These are phyloP conservation scores for Prionailurus viverrinus DNA, from an alignment of 2,113 vertebrate species.

Conservation along the genomic window DNA sequence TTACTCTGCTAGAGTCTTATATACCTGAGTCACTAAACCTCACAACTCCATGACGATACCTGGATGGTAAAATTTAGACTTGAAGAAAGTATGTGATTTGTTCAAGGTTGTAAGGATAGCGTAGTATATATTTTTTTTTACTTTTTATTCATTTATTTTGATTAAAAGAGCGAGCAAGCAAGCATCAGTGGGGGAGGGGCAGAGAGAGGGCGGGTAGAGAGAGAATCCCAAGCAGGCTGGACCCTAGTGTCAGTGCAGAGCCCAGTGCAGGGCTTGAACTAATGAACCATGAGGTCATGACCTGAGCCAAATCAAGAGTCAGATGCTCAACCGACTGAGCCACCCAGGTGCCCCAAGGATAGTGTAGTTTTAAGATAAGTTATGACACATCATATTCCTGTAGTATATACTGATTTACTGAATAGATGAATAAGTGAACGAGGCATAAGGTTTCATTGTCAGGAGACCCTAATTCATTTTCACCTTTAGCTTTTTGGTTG, in stretches of 20 bases:
- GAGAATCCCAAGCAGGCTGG: too few relatives aligned
- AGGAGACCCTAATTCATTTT: neutral
- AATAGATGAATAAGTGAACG: neutral
- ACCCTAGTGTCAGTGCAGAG: too few relatives aligned
- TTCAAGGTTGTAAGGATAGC: neutral
- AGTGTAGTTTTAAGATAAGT: neutral
- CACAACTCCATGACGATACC: neutral
- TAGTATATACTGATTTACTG: neutral
- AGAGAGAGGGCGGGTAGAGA: too few relatives aligned
- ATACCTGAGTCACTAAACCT: neutral
- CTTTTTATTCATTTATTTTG: too few relatives aligned
- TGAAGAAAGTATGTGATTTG: neutral
- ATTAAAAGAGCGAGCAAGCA: too few relatives aligned
- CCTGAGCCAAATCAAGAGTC: too few relatives aligned
- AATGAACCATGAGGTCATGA: too few relatives aligned
- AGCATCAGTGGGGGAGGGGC: too few relatives aligned
- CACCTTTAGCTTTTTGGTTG: neutral
- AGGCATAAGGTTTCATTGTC: neutral
- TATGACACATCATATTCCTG: neutral
- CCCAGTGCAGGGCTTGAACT: too few relatives aligned
- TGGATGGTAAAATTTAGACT: slow-evolving; percentile 10
- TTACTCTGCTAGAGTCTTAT: neutral
- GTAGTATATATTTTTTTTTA: neutral
- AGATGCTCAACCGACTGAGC: too few relatives aligned
- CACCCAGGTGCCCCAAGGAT: neutral